Percentiles rank a stretch among this genome's conserved stretches.
These are phyloP conservation scores for Cryptoblepharus egeriae DNA, from an alignment of 2,797 vertebrate genomes.

Conservation along the genomic window DNA sequence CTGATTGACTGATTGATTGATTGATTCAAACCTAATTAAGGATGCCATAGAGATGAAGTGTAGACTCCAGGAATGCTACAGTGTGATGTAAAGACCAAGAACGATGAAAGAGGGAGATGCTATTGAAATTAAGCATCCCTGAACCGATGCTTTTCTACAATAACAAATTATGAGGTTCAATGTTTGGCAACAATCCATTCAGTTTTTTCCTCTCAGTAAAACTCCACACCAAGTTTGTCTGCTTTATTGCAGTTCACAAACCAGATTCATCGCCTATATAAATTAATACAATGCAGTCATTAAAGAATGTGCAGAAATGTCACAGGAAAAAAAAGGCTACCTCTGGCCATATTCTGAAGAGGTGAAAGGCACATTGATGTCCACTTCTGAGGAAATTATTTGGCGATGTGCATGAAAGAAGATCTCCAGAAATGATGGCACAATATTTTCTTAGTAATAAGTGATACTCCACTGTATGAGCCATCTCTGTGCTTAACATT, in stretches of 20 bases:
- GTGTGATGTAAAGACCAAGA: too few species aligned
- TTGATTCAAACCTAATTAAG: too few species aligned
- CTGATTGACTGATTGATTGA: too few species aligned
- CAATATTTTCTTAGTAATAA: conserved; percentile 28
- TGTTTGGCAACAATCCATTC: neutral
- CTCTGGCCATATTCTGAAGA: neutral
- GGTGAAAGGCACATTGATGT: neutral
- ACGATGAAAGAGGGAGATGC: too few species aligned
- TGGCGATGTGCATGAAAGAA: neutral
- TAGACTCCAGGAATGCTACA: too few species aligned
- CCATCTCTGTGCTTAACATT: conserved; percentile 11
- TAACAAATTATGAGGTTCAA: neutral
- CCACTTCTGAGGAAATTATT: conserved; percentile 6
- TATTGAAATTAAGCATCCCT: too few species aligned
- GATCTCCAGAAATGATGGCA: neutral
- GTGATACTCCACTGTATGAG: conserved; percentile 7
- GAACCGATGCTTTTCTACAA: neutral
- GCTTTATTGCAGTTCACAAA: conserved; percentile 12
- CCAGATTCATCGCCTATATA: neutral
- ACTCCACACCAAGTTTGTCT: neutral
- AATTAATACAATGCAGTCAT: neutral
- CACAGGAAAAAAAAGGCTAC: neutral
- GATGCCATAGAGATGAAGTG: too few species aligned
- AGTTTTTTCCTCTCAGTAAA: neutral
- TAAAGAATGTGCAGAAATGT: neutral